A percentile compares a stretch with the other conserved stretches of the same genome.
These are phyloP conservation scores for Dendropsophus ebraccatus DNA, from an alignment of 2,113 vertebrate species.

Conservation along the genomic window DNA sequence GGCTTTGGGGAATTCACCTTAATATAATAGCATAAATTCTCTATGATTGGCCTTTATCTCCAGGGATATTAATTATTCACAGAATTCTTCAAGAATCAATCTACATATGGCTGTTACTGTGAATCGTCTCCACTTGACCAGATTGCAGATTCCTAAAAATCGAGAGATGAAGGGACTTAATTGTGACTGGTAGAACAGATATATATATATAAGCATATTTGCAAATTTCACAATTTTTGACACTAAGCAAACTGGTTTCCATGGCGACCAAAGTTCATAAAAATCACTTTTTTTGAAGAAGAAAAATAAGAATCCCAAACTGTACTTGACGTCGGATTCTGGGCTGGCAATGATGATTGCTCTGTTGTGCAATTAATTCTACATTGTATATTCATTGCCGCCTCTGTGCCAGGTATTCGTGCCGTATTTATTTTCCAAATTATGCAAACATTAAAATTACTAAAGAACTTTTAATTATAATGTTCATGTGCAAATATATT, in stretches of 20 bases:
- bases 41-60: not conserved
- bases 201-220: not conserved
- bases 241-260: not conserved
- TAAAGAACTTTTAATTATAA: slow-evolving; percentile 45
- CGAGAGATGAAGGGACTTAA: not conserved
- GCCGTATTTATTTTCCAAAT: slow-evolving; percentile 27
- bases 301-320: not conserved
- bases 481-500: slow-evolving; percentile 43
- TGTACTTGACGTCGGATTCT: not conserved
- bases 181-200: not conserved
- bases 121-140: not conserved
- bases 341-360: not conserved
- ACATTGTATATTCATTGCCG: not conserved
- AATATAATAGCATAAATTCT: slow-evolving; percentile 9
- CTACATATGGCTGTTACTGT: not conserved
- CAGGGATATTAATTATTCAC: slow-evolving; percentile 20
- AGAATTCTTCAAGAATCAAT: not conserved
- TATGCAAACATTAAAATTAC: slow-evolving; percentile 28
- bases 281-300: not conserved
- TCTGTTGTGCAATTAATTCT: slow-evolving; percentile 8
- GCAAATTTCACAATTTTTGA: not conserved
- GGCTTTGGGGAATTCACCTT: not conserved
- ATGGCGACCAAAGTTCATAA: not conserved
- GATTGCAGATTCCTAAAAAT: not conserved
- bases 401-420: slow-evolving; percentile 34